Evolutionary conservation across 2,797 vertebrate genomes (phyloP), one percentile per base, ranked within the genome.

Genomic region (Buphagus erythrorhynchus): DNA sequence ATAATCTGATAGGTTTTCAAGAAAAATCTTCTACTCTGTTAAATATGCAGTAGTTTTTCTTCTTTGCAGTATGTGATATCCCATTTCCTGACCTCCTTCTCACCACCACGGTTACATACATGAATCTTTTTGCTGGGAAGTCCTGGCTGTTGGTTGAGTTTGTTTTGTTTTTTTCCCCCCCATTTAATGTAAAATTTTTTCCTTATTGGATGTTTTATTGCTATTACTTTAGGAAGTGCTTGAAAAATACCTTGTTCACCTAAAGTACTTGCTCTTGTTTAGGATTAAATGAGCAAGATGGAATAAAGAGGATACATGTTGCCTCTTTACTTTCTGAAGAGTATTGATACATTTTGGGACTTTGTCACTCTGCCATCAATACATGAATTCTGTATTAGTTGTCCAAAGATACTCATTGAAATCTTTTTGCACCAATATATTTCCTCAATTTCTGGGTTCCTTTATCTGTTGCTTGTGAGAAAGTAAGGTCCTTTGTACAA

Each of bases 251-350:
- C 22, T 67, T 78, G 17, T 57, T 95, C 54, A 76, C 18, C 6
- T 73, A 14, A 63, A 45, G 42, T 31, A 26, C 17, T 10, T 45
- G n/a, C 9, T 76, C 12, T 57, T 65, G 21, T 58, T 71, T 52
- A 65, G 33, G 43, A 65, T 88, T 78, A 80, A 86, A 54, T 59
- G 45, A 93, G 43, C 19, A 72, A 65, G 10, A 21, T 88, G 49
- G 21, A 68, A 57, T 61, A 38, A 75, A 88, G 43, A 52, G 10
- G 22, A 5, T 76, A 26, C 35, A 15, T 45, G 7, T 69, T 66
- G 33, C 45, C 35, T 55, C 90, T 22, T 19, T 74, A 7, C 52
- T 89, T 89, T 45, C 73, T 71, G 42, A 61, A 57, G 18, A 77
- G 25, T 16, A 43, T 24, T 29, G 36, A 29, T 65, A 5, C 6